phyloP scores from a whole-genome alignment of 2,888 invertebrate species.

The Dryocosmus kuriphilus region DNA sequence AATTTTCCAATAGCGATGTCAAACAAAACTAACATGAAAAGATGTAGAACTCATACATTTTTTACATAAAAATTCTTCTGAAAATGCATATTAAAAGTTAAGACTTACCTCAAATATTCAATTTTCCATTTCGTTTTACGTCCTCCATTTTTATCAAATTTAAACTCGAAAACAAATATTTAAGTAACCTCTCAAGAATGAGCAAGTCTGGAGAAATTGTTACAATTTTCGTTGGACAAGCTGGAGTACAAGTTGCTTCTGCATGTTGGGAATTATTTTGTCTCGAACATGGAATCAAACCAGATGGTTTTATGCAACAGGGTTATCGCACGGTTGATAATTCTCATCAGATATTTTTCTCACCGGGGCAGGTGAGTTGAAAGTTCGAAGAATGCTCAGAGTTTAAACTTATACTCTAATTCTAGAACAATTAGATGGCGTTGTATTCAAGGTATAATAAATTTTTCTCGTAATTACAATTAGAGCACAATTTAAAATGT shows the following conservation, averaged over 20 bases:
- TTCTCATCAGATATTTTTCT: conserved; percentile 97
- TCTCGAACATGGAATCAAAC: conserved; percentile 93
- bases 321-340: conserved; percentile 93
- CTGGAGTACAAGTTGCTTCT: conserved; percentile 93
- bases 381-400: background rate
- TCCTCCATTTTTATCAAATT: background rate
- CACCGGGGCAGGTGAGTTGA: conserved; percentile 89
- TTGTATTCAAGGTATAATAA: background rate
- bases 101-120: conserved; percentile 5
- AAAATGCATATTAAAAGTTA: conserved; percentile 7
- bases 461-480: too few species aligned
- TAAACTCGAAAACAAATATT: background rate
- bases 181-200: conserved; percentile 49
- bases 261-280: conserved; percentile 95
- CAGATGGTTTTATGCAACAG: conserved; percentile 95
- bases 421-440: background rate
- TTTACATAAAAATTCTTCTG: background rate
- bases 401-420: too few species aligned
- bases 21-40: background rate
- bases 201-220: conserved; percentile 82
- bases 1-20: background rate
- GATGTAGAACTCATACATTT: background rate
- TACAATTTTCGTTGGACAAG: conserved; percentile 89
- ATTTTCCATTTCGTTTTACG: conserved; percentile 31
- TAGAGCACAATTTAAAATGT: background rate